These are phyloP conservation scores for Plestiodon gilberti DNA, from an alignment of 2,113 vertebrate genomes.

Conservation along the genomic window DNA sequence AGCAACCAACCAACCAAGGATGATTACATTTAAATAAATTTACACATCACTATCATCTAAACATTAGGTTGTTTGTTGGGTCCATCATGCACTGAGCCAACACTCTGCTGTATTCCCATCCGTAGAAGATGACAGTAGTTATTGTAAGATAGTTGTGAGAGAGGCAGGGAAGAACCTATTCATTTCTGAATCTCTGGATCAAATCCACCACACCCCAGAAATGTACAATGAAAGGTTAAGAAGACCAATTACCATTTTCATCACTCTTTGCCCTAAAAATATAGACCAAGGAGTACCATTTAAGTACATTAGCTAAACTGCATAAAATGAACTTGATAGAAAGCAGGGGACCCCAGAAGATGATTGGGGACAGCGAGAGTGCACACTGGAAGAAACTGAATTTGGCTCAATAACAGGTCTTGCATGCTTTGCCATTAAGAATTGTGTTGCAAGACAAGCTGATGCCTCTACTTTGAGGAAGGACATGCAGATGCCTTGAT, in stretches of 20 bases:
- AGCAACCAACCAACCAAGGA: too few relatives aligned
- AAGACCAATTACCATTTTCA: background rate
- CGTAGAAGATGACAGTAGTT: background rate
- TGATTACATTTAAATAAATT: background rate
- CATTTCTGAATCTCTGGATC: background rate
- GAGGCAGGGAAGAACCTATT: background rate
- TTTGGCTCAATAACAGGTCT: background rate
- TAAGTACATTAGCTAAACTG: background rate
- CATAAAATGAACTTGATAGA: background rate
- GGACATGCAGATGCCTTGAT: background rate
- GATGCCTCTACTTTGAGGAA: background rate
- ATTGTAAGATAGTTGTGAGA: background rate
- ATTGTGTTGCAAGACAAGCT: background rate
- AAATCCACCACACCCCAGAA: background rate
- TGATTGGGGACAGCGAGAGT: background rate
- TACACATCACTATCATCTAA: background rate
- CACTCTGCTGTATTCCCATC: background rate
- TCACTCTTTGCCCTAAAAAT: background rate
- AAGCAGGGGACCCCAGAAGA: background rate
- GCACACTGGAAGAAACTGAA: background rate
- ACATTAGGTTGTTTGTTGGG: background rate
- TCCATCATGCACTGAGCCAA: background rate
- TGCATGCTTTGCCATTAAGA: background rate
- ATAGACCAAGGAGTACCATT: background rate
- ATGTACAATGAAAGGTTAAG: background rate